These are phyloP conservation scores for Pararge aegeria DNA, from an alignment of 1,140 invertebrate species.

Conservation along the genomic window DNA sequence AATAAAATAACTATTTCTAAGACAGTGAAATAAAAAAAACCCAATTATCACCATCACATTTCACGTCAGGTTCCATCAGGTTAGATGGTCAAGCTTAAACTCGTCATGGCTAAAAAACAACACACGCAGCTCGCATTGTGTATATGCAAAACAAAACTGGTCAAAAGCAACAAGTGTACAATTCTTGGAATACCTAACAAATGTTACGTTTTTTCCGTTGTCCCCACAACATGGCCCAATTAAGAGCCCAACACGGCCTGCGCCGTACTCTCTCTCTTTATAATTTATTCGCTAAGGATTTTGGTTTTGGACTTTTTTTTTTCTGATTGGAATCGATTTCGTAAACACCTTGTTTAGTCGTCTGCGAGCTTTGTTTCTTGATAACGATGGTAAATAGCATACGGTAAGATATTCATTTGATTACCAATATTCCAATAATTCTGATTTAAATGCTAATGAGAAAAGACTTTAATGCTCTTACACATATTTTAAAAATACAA, in stretches of 20 bases:
- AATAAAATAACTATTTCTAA: too few species aligned
- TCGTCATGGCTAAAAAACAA: slow-evolving; percentile 5
- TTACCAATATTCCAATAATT: not conserved
- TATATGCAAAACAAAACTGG: slow-evolving; percentile 44
- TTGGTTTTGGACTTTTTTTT: slow-evolving; percentile 53
- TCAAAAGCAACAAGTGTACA: slow-evolving; percentile 66
- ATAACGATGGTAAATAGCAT: slow-evolving; percentile 49
- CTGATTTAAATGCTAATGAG: too few species aligned
- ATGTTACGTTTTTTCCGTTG: slow-evolving; percentile 71
- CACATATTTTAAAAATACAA: too few species aligned
- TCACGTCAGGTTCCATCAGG: too few species aligned
- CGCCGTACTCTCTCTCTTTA: slow-evolving; percentile 50
- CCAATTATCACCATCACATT: too few species aligned
- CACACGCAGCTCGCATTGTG: slow-evolving; percentile 13
- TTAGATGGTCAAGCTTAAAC: not conserved
- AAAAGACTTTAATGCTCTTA: too few species aligned
- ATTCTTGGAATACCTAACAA: slow-evolving; percentile 77
- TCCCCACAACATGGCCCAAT: slow-evolving; percentile 69
- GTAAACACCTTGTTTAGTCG: slow-evolving; percentile 75
- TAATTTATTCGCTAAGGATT: slow-evolving; percentile 75
- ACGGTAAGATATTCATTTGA: slow-evolving; percentile 6
- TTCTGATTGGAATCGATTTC: slow-evolving; percentile 65
- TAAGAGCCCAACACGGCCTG: slow-evolving; percentile 59
- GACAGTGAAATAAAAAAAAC: too few species aligned
- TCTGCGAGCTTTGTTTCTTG: slow-evolving; percentile 54